Conservation (phyloP, 2,888 invertebrate species). For the Heterodera filipjevi region DNA sequence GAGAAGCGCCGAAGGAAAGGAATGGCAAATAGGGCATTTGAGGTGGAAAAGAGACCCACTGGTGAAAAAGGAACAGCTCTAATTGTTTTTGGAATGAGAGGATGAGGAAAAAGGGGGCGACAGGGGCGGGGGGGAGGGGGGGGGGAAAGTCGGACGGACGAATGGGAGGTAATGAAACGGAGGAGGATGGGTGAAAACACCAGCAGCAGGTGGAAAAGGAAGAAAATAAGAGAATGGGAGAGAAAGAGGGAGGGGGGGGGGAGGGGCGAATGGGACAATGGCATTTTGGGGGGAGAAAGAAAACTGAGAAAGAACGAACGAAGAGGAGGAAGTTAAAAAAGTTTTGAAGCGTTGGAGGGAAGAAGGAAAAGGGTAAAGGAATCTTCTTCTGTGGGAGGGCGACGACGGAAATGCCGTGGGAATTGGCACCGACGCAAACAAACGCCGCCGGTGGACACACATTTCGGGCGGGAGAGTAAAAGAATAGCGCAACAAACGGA, state of each 20-base stretch:
- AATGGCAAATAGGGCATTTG: constrained; percentile 3
- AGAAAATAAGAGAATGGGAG: background rate
- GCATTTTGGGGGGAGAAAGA: background rate
- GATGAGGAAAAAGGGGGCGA: background rate
- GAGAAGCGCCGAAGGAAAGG: constrained; percentile 1
- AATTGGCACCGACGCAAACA: background rate
- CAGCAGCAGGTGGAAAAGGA: too few species aligned
- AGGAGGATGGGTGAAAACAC: too few species aligned
- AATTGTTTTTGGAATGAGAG: constrained; percentile 18
- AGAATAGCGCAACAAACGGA: background rate
- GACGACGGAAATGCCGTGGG: background rate
- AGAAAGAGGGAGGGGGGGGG: background rate
- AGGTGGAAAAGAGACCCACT: background rate
- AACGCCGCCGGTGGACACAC: background rate
- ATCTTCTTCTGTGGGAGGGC: too few species aligned
- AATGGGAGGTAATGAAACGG: too few species aligned
- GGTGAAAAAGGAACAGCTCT: constrained; percentile 4
- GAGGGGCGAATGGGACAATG: background rate
- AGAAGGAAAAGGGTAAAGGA: background rate
- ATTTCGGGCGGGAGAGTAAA: background rate
- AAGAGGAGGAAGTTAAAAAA: background rate
- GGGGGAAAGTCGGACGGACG: too few species aligned
- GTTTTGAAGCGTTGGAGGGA: background rate
- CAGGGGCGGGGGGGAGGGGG: background rate
- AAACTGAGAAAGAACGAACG: background rate